Base-by-base conservation (phyloP, 2,113 vertebrate species). In the Upupa epops region DNA sequence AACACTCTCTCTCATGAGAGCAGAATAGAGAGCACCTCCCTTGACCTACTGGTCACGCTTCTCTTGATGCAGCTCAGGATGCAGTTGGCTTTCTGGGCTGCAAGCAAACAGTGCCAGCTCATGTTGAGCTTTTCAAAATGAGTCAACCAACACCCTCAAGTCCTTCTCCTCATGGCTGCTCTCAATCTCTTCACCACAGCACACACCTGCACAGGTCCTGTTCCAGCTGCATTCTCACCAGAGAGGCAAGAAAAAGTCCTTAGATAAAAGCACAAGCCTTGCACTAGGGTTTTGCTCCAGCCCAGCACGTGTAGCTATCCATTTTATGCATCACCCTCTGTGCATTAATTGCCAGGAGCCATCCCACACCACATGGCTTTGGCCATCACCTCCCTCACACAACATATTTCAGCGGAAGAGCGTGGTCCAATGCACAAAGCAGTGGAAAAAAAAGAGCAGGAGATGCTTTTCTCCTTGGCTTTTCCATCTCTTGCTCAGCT, bases 301-400 rank as follows among this genome's bases (percentile, higher is more conserved):
- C 19, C 4, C 0, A 0, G 31, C 3, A 4, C 13, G 7, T 6
- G 24, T 9, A 18, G 58, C 29, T 72, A 21, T 24, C 42, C 6
- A 28, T 64, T 63, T 71, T 31, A 51, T 10, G 20, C 29, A 36
- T 34, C 42, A 17, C 11, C 22, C 26, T 63, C 48, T 36, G 14
- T 3, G 37, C 18, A 5, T 3, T 20, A 32, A 58, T 42, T 42
- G 40, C 40, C 25, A 66, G 42, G 40, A 42, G 6, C 6, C 9
- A 3, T 17, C 45, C 54, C 28, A 17, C 14, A 8, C 13, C 26
- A 13, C 0, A 0, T 17, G 16, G 52, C 22, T n/a, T 20, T 15
- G 34, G 31, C 31, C 69, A 37, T n/a, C 4, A 1, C 56, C n/a
- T 42, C 31, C 12, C 16, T 36, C 9, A 8, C 29, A 58, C 13